These are phyloP conservation scores for Triops longicaudatus DNA, from an alignment of 1,140 invertebrate genomes.

Conservation along the genomic window DNA sequence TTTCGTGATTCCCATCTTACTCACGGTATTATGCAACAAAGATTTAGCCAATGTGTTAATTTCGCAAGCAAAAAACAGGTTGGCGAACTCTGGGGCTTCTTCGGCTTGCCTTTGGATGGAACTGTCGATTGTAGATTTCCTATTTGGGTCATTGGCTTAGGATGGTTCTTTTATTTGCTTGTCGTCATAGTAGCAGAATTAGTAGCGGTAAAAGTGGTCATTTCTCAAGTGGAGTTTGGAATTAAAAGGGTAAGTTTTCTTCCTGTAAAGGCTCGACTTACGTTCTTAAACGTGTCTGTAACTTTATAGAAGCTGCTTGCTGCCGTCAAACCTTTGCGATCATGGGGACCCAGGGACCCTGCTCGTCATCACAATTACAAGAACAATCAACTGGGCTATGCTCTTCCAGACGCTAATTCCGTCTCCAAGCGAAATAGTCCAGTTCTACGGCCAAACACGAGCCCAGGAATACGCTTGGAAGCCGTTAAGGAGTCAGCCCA, in stretches of 20 bases:
- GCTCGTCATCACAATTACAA: conserved; percentile 23
- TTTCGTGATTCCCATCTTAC: conserved; percentile 15
- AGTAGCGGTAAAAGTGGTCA: not conserved
- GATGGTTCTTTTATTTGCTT: conserved; percentile 26
- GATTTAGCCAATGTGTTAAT: not conserved
- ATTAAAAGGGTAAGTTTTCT: not conserved
- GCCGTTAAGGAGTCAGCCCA: not conserved
- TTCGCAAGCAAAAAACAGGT: not conserved
- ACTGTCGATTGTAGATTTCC: conserved; percentile 21
- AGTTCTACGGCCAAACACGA: not conserved
- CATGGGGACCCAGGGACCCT: conserved; percentile 24
- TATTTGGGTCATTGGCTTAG: conserved; percentile 18
- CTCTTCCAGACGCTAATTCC: not conserved
- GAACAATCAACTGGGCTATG: not conserved
- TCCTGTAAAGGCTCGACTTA: too few species aligned
- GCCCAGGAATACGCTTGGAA: not conserved
- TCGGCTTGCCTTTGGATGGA: conserved; percentile 25
- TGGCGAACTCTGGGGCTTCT: conserved; percentile 25
- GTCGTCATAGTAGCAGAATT: conserved; percentile 12
- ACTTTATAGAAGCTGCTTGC: not conserved
- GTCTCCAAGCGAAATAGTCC: not conserved
- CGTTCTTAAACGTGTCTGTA: not conserved
- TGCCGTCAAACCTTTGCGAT: conserved; percentile 22
- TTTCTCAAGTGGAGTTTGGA: conserved; percentile 22
- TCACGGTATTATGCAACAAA: not conserved